These are phyloP conservation scores for Stegostoma tigrinum DNA, from an alignment of 2,113 vertebrate species.

Conservation along the genomic window DNA sequence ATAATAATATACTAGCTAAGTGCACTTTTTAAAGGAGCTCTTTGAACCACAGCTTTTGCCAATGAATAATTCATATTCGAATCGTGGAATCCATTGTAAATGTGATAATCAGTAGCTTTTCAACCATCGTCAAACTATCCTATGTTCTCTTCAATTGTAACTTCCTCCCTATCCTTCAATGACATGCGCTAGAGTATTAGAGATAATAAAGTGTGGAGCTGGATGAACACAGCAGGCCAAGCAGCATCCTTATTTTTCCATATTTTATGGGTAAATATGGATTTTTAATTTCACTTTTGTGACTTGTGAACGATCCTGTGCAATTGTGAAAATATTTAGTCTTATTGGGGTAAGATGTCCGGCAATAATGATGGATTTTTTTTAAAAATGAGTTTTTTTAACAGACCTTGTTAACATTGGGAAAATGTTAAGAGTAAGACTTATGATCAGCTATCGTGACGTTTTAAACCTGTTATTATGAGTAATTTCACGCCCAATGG, in stretches of 20 bases:
- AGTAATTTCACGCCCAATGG: constrained; percentile 19
- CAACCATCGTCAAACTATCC: neutral
- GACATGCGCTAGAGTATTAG: neutral
- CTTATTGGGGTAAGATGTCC: neutral
- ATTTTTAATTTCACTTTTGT: neutral
- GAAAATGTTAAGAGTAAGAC: constrained; percentile 4
- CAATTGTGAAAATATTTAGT: neutral
- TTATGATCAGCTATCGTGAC: neutral
- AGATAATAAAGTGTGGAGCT: no score
- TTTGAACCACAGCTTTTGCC: neutral
- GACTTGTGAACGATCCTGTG: neutral
- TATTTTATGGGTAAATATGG: neutral
- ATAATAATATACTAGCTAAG: neutral
- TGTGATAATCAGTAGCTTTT: neutral
- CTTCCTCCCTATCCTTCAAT: neutral
- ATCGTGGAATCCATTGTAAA: neutral
- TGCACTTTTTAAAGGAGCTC: neutral
- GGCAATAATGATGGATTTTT: neutral
- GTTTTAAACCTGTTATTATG: constrained; percentile 1
- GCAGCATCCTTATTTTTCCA: neutral
- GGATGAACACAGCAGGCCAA: no score
- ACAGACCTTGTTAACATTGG: neutral
- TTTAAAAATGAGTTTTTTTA: neutral
- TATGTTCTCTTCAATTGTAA: constrained; percentile 7
- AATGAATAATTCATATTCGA: constrained; percentile 13